Percentiles rank a stretch among this genome's conserved stretches.
Evolutionary conservation across 2,113 vertebrate species (phyloP).

Genomic region (Myiagra hebetior): DNA sequence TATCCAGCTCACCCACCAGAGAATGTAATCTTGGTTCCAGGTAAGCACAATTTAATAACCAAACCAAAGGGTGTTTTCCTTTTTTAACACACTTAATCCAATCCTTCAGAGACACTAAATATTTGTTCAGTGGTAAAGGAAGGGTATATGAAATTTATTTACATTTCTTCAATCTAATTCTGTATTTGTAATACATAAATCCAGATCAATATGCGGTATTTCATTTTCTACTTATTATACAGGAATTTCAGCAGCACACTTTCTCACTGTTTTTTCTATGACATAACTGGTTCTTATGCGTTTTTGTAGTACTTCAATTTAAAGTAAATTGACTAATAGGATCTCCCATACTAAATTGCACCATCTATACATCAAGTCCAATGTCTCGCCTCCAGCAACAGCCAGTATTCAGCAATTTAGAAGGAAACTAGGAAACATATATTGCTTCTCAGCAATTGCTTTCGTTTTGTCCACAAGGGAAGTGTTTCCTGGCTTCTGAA

Average conservation of each 20-base stretch:
- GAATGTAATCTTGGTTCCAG: background rate
- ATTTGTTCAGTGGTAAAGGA: background rate
- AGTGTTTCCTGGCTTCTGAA: background rate
- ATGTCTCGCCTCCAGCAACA: slow-evolving; percentile 2
- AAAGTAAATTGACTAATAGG: slow-evolving; percentile 4
- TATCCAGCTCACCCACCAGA: background rate
- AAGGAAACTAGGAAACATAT: background rate
- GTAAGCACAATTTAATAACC: background rate
- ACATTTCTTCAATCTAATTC: background rate
- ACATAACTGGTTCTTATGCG: background rate
- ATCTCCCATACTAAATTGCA: background rate
- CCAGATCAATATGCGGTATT: background rate
- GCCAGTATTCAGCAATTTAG: background rate
- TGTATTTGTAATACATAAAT: background rate
- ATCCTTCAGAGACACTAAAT: background rate
- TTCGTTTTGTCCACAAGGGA: background rate
- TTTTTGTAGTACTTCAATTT: background rate
- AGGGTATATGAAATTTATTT: background rate
- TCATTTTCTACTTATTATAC: background rate
- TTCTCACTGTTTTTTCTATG: background rate
- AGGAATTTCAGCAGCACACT: background rate
- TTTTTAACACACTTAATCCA: background rate
- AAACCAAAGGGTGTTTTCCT: background rate
- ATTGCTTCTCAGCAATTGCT: background rate
- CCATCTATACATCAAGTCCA: background rate